Base-by-base conservation (phyloP, 1,140 invertebrate genomes). In the Brachionus calyciflorus region DNA sequence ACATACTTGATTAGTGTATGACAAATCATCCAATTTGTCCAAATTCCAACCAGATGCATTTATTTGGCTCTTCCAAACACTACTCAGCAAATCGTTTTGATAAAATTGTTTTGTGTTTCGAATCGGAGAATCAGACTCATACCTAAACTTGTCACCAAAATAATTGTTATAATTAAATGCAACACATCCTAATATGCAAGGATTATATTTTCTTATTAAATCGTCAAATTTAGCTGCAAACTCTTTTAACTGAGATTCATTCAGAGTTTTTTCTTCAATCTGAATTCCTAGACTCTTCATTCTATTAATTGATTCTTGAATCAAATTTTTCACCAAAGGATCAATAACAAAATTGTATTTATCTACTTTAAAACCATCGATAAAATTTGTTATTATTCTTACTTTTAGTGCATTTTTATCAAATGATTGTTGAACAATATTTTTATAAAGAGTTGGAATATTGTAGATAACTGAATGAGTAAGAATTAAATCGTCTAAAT, bases 401-500 rank as follows among this genome's bases (percentile, higher is more conserved):
- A 57, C 26, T 57, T 57, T 57, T 28, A 57, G 53, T 30, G 53
- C 9, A 5, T 12, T 28, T 57, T 57, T 30, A 12, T 57, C 21
- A 57, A 51, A 51, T 21, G 12, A 7, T 51, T 51, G 24, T 57
- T 57, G 9, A 9, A 57, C 26, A 28, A 28, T 57, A n/a, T 57
- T 28, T 10, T 17, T 19, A 26, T 57, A 57, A 57, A 57, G 21
- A 57, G 21, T 28, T n/a, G 53, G 10, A 7, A 28, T 3, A 57
- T 57, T 57, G 21, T 28, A 57, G 5, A 57, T 4, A 26, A 57
- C 12, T 28, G 53, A 57, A 33, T 57, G 53, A 57, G 53, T 57
- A 9, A 57, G 53, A 10, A 57, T n/a, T 2, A 57, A n/a, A 57
- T 57, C 53, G n/a, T 57, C 53, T 57, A 57, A 57, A 30, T 57